phyloP scores from a whole-genome alignment of 2,113 vertebrate genomes.

The Eulemur rufifrons region DNA sequence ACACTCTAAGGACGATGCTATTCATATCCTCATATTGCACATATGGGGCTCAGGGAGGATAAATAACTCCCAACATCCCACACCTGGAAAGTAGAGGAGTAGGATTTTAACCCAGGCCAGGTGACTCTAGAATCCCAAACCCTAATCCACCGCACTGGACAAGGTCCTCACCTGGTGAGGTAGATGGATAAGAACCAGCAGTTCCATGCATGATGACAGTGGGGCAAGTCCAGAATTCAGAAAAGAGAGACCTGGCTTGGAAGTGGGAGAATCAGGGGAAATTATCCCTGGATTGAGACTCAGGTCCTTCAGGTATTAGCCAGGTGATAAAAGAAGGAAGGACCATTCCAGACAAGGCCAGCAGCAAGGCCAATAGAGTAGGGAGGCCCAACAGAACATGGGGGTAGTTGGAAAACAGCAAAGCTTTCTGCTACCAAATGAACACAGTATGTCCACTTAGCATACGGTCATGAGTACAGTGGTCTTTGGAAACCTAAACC shows the following conservation, averaged over 20 bases:
- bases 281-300: neutral
- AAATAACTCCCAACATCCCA: neutral
- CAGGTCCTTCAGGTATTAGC: neutral
- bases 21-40: neutral
- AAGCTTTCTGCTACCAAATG: neutral
- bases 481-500: neutral
- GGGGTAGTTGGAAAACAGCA: neutral
- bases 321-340: slow-evolving; percentile 27
- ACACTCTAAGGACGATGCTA: neutral
- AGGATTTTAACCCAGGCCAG: neutral
- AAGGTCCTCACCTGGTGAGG: neutral
- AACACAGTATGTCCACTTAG: neutral
- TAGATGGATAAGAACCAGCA: neutral
- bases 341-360: neutral
- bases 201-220: neutral
- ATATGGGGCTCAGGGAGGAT: neutral
- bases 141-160: neutral
- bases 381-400: neutral
- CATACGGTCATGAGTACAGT: neutral
- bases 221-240: neutral
- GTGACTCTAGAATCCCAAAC: neutral
- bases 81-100: neutral
- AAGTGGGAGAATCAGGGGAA: neutral
- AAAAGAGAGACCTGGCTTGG: neutral
- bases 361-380: neutral